These are phyloP conservation scores for Hirtodrosophila histrioides DNA, from an alignment of 2,888 invertebrate species.

Conservation along the genomic window DNA sequence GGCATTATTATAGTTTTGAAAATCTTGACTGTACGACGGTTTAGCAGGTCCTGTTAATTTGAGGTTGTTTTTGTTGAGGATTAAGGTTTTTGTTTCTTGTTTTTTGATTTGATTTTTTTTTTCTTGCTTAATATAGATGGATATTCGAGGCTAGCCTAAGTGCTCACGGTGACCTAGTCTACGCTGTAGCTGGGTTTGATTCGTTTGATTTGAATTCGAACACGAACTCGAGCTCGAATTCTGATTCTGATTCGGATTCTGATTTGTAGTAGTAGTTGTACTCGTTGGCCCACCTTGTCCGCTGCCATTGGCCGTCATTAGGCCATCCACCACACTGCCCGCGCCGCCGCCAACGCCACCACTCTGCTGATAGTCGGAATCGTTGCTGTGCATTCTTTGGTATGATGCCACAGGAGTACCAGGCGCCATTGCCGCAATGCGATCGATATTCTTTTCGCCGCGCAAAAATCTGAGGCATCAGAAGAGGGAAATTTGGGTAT, in stretches of 20 bases:
- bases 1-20: neutral
- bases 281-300: constrained; percentile 85
- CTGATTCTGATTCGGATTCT: constrained; percentile 22
- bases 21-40: constrained; percentile 10
- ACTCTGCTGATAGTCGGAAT: constrained; percentile 86
- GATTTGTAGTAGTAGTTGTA: constrained; percentile 63
- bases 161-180: constrained; percentile 88
- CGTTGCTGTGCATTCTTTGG: constrained; percentile 94
- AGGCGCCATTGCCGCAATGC: constrained; percentile 87
- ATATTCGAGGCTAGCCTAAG: constrained; percentile 85
- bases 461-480: constrained; percentile 91
- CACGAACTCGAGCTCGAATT: constrained; percentile 11
- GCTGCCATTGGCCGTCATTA: constrained; percentile 77
- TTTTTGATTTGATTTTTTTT: constrained; percentile 16
- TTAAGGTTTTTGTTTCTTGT: constrained; percentile 7
- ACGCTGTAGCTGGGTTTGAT: constrained; percentile 84
- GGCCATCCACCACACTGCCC: constrained; percentile 72
- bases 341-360: constrained; percentile 55
- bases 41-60: constrained; percentile 8
- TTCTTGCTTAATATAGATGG: constrained; percentile 11
- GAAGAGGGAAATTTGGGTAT: constrained; percentile 45
- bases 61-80: constrained; percentile 27
- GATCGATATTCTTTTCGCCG: constrained; percentile 88
- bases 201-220: constrained; percentile 47
- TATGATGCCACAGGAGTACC: constrained; percentile 90